Percentiles rank a stretch among this genome's conserved stretches.
Evolutionary conservation across 2,888 invertebrate genomes (phyloP).

Genomic region (Trissolcus japonicus): DNA sequence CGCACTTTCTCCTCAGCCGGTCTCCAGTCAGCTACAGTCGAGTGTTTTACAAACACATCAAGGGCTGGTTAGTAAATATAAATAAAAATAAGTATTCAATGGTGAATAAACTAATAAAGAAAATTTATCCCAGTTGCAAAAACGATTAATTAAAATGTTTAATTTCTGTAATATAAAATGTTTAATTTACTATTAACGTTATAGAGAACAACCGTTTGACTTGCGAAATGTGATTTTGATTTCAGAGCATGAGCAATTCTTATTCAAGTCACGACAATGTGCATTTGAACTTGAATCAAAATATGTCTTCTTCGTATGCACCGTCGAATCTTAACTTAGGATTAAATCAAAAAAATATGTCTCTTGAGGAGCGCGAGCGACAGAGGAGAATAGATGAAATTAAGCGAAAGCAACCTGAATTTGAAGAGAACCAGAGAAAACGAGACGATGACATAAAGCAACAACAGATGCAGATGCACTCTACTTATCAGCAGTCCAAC

Average conservation of each 20-base stretch:
- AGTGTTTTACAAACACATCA: constrained; percentile 70
- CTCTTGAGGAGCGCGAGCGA: constrained; percentile 75
- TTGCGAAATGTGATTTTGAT: not conserved
- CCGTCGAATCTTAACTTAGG: constrained; percentile 61
- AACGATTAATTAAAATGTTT: not conserved
- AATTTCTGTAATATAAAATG: not conserved
- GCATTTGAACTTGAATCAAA: constrained; percentile 62
- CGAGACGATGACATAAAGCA: constrained; percentile 76
- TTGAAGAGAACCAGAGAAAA: constrained; percentile 78
- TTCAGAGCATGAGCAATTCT: constrained; percentile 59
- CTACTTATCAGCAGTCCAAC: constrained; percentile 66
- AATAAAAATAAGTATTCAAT: not conserved
- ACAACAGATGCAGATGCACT: constrained; percentile 65
- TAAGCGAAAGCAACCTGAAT: constrained; percentile 78
- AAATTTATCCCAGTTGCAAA: not conserved
- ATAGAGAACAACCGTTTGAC: no score
- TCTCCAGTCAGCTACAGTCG: constrained; percentile 71
- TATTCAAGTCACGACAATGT: constrained; percentile 62
- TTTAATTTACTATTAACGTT: not conserved
- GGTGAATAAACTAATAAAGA: not conserved
- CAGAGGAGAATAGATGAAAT: constrained; percentile 79
- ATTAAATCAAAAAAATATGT: constrained; percentile 63
- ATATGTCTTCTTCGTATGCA: constrained; percentile 63
- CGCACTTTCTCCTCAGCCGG: constrained; percentile 70
- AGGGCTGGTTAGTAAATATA: constrained; percentile 46